phyloP scores from a whole-genome alignment of 2,797 vertebrate genomes.

The Adrianichthys oophorus region DNA sequence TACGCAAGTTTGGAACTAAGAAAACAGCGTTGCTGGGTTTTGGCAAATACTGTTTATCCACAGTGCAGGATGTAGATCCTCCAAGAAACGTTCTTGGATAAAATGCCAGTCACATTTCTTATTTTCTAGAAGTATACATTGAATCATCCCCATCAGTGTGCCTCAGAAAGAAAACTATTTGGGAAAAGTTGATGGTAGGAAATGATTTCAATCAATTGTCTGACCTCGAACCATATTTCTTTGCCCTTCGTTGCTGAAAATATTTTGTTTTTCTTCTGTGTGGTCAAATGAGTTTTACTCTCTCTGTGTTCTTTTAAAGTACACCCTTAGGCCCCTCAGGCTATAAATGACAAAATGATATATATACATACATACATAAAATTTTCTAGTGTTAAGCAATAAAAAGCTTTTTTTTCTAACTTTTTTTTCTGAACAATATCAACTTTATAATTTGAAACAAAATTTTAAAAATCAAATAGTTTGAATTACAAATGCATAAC shows the following conservation, averaged over 20 bases:
- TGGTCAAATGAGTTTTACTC: slow-evolving; percentile 33
- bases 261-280: slow-evolving; percentile 25
- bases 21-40: no score
- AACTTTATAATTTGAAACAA: no score
- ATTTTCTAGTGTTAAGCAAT: no score
- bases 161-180: slow-evolving; percentile 36
- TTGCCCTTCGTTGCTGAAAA: slow-evolving; percentile 35
- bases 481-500: no score
- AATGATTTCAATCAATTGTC: slow-evolving; percentile 54
- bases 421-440: no score
- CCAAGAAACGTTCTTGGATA: slow-evolving; percentile 33
- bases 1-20: no score
- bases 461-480: no score
- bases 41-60: no score
- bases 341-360: neutral
- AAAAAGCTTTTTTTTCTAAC: no score
- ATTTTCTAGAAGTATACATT: slow-evolving; percentile 31
- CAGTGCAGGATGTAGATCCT: slow-evolving; percentile 40
- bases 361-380: slow-evolving; percentile 10
- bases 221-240: slow-evolving; percentile 31
- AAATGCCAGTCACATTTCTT: slow-evolving; percentile 36
- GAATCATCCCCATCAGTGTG: slow-evolving; percentile 40
- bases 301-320: slow-evolving; percentile 29
- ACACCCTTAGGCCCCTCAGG: slow-evolving; percentile 3
- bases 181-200: slow-evolving; percentile 42